Evolutionary conservation across 1,140 invertebrate genomes (phyloP).

Genomic region (Sminthurides bifidus): DNA sequence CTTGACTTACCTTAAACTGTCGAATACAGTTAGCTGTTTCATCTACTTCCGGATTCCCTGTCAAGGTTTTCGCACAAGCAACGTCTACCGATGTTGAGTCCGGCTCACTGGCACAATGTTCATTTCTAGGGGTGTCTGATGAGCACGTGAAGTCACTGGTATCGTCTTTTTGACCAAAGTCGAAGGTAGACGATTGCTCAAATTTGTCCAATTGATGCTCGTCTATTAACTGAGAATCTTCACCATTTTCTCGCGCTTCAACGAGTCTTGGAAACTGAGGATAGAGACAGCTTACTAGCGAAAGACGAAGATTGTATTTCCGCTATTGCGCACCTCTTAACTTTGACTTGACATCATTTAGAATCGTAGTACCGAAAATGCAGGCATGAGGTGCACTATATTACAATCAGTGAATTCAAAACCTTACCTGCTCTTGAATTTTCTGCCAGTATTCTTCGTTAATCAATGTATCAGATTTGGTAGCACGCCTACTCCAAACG

Average conservation of each 20-base stretch:
- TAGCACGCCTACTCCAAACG: conserved; percentile 19
- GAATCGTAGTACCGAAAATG: conserved; percentile 3
- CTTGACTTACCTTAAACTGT: background rate
- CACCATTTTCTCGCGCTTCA: conserved; percentile 2
- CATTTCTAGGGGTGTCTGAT: too few species aligned
- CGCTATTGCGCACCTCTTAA: background rate
- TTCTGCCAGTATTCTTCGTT: conserved; percentile 17
- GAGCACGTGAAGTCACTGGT: too few species aligned
- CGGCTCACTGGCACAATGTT: too few species aligned
- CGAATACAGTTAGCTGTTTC: background rate
- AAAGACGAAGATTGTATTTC: background rate
- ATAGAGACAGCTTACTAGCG: too few species aligned
- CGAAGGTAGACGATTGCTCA: too few species aligned
- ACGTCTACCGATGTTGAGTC: too few species aligned
- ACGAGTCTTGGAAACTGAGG: conserved; percentile 6
- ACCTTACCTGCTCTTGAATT: conserved; percentile 20
- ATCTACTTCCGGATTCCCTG: too few species aligned
- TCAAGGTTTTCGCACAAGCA: too few species aligned
- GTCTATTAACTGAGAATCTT: conserved; percentile 17
- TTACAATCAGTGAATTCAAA: background rate
- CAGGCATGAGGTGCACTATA: background rate
- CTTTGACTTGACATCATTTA: background rate
- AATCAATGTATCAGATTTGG: conserved; percentile 16
- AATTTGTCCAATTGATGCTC: too few species aligned
- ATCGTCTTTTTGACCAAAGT: too few species aligned